Percentiles rank a stretch among this genome's conserved stretches.
Evolutionary conservation across 2,113 vertebrate species (phyloP).

Genomic region (Elaphurus davidianus): DNA sequence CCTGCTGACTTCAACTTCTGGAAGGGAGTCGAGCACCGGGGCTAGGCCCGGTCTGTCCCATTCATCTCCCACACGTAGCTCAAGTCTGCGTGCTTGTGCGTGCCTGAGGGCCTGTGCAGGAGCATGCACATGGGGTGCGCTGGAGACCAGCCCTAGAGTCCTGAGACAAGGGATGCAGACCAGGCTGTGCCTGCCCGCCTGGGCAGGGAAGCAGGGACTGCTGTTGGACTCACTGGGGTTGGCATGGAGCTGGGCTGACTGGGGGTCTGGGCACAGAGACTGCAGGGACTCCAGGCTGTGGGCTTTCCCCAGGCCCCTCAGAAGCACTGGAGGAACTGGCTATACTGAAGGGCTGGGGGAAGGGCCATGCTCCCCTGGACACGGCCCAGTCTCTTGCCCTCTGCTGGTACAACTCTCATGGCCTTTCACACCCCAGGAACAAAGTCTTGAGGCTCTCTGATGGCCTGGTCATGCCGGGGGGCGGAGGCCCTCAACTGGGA

Average conservation of each 20-base stretch:
- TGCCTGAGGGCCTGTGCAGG: too few species aligned
- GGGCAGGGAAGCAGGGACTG: background rate
- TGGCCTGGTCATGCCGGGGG: conserved; percentile 36
- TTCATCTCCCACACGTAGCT: conserved; percentile 63
- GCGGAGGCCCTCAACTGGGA: conserved; percentile 90
- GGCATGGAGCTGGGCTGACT: background rate
- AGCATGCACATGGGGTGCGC: too few species aligned
- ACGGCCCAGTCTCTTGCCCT: too few species aligned
- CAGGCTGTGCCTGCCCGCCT: fast-evolving
- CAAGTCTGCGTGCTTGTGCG: background rate
- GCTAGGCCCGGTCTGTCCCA: conserved; percentile 76
- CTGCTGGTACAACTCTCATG: too few species aligned
- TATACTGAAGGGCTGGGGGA: too few species aligned
- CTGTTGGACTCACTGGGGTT: background rate
- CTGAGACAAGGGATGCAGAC: too few species aligned
- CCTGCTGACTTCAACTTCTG: conserved; percentile 78
- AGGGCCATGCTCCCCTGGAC: too few species aligned
- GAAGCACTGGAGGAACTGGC: too few species aligned
- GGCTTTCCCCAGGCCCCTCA: too few species aligned
- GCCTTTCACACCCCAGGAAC: too few species aligned
- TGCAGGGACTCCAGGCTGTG: background rate
- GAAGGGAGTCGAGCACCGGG: too few species aligned
- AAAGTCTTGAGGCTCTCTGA: too few species aligned
- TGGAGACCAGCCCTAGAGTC: background rate
- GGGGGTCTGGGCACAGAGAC: background rate